A percentile compares a stretch with the other conserved stretches of the same genome.
Evolutionary conservation across 1,140 invertebrate genomes (phyloP).

Genomic region (Penaeus chinensis): DNA sequence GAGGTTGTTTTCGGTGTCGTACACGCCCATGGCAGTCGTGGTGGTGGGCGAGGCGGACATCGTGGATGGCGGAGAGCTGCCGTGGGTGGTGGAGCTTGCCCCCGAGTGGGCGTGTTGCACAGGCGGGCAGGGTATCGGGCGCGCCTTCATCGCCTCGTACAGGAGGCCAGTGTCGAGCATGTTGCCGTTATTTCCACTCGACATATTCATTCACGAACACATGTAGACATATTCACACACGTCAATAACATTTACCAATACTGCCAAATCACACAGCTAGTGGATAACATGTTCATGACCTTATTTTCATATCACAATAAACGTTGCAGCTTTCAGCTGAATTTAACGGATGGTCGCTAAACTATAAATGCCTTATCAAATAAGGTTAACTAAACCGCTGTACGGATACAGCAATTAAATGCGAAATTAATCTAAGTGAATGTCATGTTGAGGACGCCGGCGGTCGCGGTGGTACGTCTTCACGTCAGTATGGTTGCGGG

Average conservation of each 20-base stretch:
- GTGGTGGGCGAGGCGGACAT: constrained; percentile 39
- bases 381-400: constrained; percentile 13
- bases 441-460: constrained; percentile 51
- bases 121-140: constrained; percentile 27
- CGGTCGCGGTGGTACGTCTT: constrained; percentile 4
- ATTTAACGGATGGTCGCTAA: background rate
- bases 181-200: constrained; percentile 54
- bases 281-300: constrained; percentile 36
- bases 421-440: constrained; percentile 1
- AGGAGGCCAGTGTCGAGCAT: constrained; percentile 58
- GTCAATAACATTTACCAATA: constrained; percentile 44
- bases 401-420: constrained; percentile 4
- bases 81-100: background rate
- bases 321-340: constrained; percentile 28
- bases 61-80: background rate
- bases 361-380: constrained; percentile 17
- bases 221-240: constrained; percentile 43
- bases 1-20: constrained; percentile 44
- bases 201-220: constrained; percentile 57
- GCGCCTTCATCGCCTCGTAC: constrained; percentile 59
- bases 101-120: constrained; percentile 41
- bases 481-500: constrained; percentile 24
- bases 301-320: constrained; percentile 43
- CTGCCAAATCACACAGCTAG: constrained; percentile 52
- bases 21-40: constrained; percentile 16